Base-by-base conservation (phyloP, 2,797 vertebrate species). In the Cephalopachus bancanus region DNA sequence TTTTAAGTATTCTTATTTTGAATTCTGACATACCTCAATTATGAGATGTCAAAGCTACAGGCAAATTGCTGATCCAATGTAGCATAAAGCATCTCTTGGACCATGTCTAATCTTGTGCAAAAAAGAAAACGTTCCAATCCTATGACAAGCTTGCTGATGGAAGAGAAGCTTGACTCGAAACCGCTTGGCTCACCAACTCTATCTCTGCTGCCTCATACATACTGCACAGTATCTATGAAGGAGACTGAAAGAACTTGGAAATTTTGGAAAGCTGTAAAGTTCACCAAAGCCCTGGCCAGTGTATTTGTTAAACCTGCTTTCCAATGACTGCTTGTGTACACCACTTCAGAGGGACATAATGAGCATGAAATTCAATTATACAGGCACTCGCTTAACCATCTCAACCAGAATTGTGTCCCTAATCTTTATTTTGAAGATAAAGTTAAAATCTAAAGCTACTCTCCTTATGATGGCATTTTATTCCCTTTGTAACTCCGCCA, bases 361-460 rank as follows among this genome's bases (percentile, higher is more conserved):
- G 95, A 99, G 99, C 99, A 99, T 99, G 99, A 99, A 99, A 99
- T 99, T 99, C 98, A 99, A 99, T 99, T 99, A 99, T 98, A 98
- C 97, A 96, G 96, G 98, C 99, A 99, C 99, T 99, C 98, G 98
- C 99, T 99, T 99, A 98, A 98, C 97, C 98, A 99, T 98, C 98
- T 99, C 97, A 98, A 99, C 98, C 99, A 98, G 99, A 99, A 98
- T 98, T 98, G 98, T 98, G 98, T 98, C 92, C 98, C 98, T 98
- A 99, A 99, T 99, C 99, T 99, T 97, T 97, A 98, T 97, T 97
- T 97, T 98, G 98, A 98, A 98, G 98, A 98, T 95, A 97, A 97
- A 95, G 96, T 96, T 76, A 98, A 96, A 72, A 96, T 93, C 95
- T 12, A 67, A 98, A 98, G 95, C 97, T 98, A 96, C 95, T 97